Base-by-base conservation (phyloP, 2,888 invertebrate species). In the Odontocolon sp. region DNA sequence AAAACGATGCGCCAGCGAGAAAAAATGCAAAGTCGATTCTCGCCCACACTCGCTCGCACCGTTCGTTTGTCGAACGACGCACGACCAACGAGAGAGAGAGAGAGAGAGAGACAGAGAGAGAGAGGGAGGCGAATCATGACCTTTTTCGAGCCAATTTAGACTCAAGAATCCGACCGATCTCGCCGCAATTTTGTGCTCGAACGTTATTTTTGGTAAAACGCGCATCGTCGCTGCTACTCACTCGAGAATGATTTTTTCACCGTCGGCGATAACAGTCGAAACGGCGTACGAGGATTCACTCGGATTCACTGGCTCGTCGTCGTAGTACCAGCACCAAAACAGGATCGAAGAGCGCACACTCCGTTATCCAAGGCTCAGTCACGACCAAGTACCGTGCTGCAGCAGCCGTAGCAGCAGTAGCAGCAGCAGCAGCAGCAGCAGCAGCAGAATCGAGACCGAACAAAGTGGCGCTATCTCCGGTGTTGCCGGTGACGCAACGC, bases 381-480 rank as follows among this genome's bases (percentile, higher is more conserved):
- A n/a, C n/a, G n/a, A n/a, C n/a, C n/a, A n/a, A n/a, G n/a, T n/a
- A n/a, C n/a, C n/a, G n/a, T n/a, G n/a, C n/a, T n/a, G n/a, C n/a
- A n/a, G n/a, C n/a, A n/a, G n/a, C n/a, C n/a, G n/a, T n/a, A n/a
- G n/a, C n/a, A n/a, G n/a, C n/a, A n/a, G n/a, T n/a, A n/a, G n/a
- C n/a, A n/a, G n/a, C n/a, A n/a, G n/a, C n/a, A n/a, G n/a, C n/a
- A 3, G 31, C 31, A 3, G 31, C 3, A 28, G 31, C 6, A 28
- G 6, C 31, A 28, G 6, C 38, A 23, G 1, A 45, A 31, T 66
- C 54, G 54, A 21, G 14, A 38, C 38, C 28, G 16, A 21, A 47
- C 36, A 54, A 6, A 38, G 74, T 74, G 74, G 74, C 74, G 74
- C 68, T 74, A 68, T 68, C 74, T 74, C 64, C 54, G 42, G 68